Base-by-base conservation (phyloP, 1,140 invertebrate genomes). In the Listronotus bonariensis region DNA sequence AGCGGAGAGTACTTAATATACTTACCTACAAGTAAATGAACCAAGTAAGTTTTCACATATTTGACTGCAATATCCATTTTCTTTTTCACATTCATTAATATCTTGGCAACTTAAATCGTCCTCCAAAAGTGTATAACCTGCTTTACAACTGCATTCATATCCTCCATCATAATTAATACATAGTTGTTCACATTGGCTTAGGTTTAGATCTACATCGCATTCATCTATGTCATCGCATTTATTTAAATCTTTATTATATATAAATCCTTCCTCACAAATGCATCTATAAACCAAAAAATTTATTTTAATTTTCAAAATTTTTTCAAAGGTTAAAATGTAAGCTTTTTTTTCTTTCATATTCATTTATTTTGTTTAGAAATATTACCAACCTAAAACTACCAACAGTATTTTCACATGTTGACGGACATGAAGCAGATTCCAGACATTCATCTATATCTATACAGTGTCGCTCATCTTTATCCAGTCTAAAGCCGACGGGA, bases 141-240 rank as follows among this genome's bases (percentile, higher is more conserved):
- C 68, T 3, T 83, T 83, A 74, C 88, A 90, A 6, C 78, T 80
- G 73, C 88, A 89, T 67, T 84, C 82, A 70, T 82, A 88, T 17
- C 80, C 81, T 12, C 82, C 85, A 6, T 61, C 53, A 14, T 78
- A 74, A 36, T 83, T 82, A 61, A 72, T 60, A 62, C 83, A 85
- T 2, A 69, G 55, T 32, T 83, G 80, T 8, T 77, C 76, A 65
- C 83, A 84, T 18, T 78, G 76, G 38, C 67, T 62, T 14, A 67
- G 59, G 48, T 67, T 53, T 70, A 67, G 81, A 78, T 34, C 79
- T 76, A 11, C 76, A 70, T 68, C 79, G 70, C 93, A 95, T 79
- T 95, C 92, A 78, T 95, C 87, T 62, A 92, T 85, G 78, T 95
- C 89, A 78, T 83, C 81, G 73, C 83, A 83, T 36, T 70, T 14